Percentiles rank a stretch among this genome's conserved stretches.
Evolutionary conservation across 1,140 invertebrate species (phyloP).

Genomic region (Glossosoma conforme): DNA sequence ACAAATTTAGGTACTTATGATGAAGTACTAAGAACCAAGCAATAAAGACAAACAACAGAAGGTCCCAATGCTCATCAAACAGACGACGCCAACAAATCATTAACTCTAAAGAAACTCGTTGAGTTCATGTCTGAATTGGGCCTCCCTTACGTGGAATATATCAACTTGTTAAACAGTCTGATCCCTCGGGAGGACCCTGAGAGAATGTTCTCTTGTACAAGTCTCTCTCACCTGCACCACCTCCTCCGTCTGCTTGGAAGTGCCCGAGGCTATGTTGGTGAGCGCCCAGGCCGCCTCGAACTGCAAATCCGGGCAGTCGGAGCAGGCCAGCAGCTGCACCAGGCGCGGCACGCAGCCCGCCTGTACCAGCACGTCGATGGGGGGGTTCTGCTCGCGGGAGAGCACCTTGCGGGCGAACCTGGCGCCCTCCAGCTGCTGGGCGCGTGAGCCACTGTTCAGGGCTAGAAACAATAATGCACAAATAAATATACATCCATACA

Average conservation of each 20-base stretch:
- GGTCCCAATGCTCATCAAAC: too few species aligned
- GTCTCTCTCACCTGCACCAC: constrained; percentile 74
- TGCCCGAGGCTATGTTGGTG: constrained; percentile 97
- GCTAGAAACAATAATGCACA: constrained; percentile 20
- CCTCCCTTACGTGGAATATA: too few species aligned
- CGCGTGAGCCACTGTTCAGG: constrained; percentile 58
- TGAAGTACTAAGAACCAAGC: too few species aligned
- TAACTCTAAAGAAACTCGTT: too few species aligned
- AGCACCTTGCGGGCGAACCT: constrained; percentile 83
- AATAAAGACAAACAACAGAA: too few species aligned
- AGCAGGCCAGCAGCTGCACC: constrained; percentile 67
- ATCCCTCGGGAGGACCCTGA: too few species aligned
- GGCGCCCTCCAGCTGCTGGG: constrained; percentile 60
- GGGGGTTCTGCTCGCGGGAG: constrained; percentile 88
- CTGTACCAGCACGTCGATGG: constrained; percentile 85
- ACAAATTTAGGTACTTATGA: too few species aligned
- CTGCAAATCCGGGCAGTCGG: constrained; percentile 76
- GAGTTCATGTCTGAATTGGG: too few species aligned
- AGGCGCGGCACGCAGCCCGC: constrained; percentile 83
- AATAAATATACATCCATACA: too few species aligned
- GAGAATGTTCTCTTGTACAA: too few species aligned
- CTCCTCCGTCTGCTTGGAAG: constrained; percentile 80
- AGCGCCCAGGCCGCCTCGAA: constrained; percentile 98
- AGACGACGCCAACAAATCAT: too few species aligned
- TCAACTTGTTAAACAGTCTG: too few species aligned